Percentiles rank a stretch among this genome's conserved stretches.
Evolutionary conservation across 2,888 invertebrate species (phyloP).

Genomic region (Dynastes grantii): DNA sequence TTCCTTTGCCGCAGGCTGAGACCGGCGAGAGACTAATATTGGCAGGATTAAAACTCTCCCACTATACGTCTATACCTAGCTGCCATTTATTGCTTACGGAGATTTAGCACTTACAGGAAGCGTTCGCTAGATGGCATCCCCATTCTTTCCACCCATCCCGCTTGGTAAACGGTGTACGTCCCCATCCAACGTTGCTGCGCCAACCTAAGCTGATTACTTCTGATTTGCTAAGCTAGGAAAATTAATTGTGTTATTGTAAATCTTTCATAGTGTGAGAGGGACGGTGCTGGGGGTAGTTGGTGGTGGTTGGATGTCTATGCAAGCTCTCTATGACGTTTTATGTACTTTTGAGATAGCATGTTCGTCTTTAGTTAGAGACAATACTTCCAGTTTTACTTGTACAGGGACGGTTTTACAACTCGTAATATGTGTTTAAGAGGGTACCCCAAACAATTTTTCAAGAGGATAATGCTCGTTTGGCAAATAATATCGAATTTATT

Average conservation of each 20-base stretch:
- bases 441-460: too few relatives aligned
- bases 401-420: too few relatives aligned
- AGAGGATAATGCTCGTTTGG: too few relatives aligned
- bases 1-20: neutral
- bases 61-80: neutral
- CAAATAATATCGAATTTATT: too few relatives aligned
- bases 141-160: neutral
- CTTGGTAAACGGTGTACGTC: neutral
- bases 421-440: too few relatives aligned
- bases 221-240: conserved; percentile 4
- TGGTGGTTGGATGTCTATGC: too few relatives aligned
- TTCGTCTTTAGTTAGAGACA: too few relatives aligned
- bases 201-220: conserved; percentile 7
- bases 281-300: neutral
- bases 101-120: conserved; percentile 9
- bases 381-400: too few relatives aligned
- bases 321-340: too few relatives aligned
- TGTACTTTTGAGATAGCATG: too few relatives aligned
- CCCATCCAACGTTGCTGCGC: neutral
- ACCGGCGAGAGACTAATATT: neutral
- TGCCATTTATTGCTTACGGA: conserved; percentile 2
- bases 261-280: neutral
- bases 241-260: conserved; percentile 30
- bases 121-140: neutral
- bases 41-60: conserved; percentile 12